phyloP scores from a whole-genome alignment of 2,113 vertebrate genomes.

The Nothobranchius kuhntae region DNA sequence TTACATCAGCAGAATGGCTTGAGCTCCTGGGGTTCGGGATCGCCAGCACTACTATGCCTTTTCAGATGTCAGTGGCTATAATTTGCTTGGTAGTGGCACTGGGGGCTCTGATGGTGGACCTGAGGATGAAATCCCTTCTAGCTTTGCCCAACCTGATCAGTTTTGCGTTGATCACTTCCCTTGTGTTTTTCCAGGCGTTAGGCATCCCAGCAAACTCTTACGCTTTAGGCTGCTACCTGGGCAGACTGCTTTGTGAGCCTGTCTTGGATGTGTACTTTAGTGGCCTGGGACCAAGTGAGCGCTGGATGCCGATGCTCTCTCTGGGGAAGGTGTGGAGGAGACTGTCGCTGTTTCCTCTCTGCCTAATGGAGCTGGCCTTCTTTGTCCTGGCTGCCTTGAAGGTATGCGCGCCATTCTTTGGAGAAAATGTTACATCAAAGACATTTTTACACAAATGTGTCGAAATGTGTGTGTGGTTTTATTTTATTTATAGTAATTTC shows the following conservation, averaged over 20 bases:
- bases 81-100: slow-evolving; percentile 87
- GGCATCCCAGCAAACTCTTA: slow-evolving; percentile 85
- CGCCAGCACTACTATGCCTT: slow-evolving; percentile 90
- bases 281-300: slow-evolving; percentile 88
- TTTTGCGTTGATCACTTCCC: slow-evolving; percentile 84
- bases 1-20: slow-evolving; percentile 88
- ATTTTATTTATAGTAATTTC: not conserved
- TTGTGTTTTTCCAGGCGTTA: slow-evolving; percentile 91
- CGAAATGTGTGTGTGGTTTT: not conserved
- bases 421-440: not conserved
- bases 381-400: slow-evolving; percentile 92
- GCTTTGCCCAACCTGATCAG: slow-evolving; percentile 88
- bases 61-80: slow-evolving; percentile 87
- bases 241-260: slow-evolving; percentile 90
- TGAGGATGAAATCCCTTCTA: slow-evolving; percentile 95
- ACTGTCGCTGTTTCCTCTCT: slow-evolving; percentile 88
- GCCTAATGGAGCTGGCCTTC: slow-evolving; percentile 84
- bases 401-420: slow-evolving; percentile 46
- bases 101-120: slow-evolving; percentile 88
- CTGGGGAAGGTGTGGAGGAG: slow-evolving; percentile 86
- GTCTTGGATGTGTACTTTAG: slow-evolving; percentile 95
- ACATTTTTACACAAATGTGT: not conserved
- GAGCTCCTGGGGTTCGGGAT: slow-evolving; percentile 94
- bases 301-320: slow-evolving; percentile 92
- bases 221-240: slow-evolving; percentile 92